A percentile compares a stretch with the other conserved stretches of the same genome.
phyloP scores from a whole-genome alignment of 1,140 invertebrate species.

The Sminthurides bifidus region DNA sequence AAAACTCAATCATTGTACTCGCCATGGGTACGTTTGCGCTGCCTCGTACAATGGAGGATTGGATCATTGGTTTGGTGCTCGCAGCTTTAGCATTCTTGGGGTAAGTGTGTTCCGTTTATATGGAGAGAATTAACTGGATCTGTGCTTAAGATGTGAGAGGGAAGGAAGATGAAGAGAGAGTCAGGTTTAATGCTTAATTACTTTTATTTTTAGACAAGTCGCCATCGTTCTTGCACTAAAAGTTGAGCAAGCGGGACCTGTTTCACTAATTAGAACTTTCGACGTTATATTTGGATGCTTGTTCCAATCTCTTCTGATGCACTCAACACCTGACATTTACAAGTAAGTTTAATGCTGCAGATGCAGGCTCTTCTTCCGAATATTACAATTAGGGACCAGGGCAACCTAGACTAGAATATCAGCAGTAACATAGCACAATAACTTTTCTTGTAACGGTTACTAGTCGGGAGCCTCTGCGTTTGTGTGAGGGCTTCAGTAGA shows the following conservation, averaged over 20 bases:
- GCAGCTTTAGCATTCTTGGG: slow-evolving; percentile 11
- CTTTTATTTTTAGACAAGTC: slow-evolving; percentile 20
- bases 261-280: slow-evolving; percentile 4
- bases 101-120: background rate
- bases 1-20: slow-evolving; percentile 5
- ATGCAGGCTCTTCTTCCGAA: too few relatives aligned
- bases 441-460: too few relatives aligned
- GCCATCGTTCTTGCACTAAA: slow-evolving; percentile 25
- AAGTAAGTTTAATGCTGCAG: slow-evolving; percentile 12
- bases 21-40: background rate
- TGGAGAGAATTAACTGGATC: background rate
- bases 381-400: too few relatives aligned
- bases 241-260: slow-evolving; percentile 23
- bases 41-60: slow-evolving; percentile 1
- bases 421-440: too few relatives aligned
- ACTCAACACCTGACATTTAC: slow-evolving; percentile 16
- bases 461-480: too few relatives aligned
- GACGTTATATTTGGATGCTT: slow-evolving; percentile 16
- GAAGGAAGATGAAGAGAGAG: too few relatives aligned
- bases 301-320: slow-evolving; percentile 18
- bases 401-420: too few relatives aligned
- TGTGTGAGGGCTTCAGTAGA: too few relatives aligned
- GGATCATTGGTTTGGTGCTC: background rate
- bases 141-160: background rate
- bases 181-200: too few relatives aligned